Base-by-base conservation (phyloP, 2,888 invertebrate genomes). In the Epicampocera succincta region DNA sequence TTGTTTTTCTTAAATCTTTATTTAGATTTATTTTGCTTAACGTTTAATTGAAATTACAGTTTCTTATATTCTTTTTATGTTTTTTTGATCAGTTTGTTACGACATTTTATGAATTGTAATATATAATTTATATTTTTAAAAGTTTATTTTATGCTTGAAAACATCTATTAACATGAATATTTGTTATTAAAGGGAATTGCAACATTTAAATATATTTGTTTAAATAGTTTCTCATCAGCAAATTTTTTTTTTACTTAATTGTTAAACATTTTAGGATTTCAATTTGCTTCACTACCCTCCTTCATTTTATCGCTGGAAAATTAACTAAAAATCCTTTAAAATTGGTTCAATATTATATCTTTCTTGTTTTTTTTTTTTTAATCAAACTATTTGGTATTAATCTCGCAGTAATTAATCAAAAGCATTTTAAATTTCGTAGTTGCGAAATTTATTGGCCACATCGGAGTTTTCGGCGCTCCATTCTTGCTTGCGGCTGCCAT, bases 361-460 rank as follows among this genome's bases (percentile, higher is more conserved):
- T 75, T 81, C 11, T 52, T 69, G 13, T 44, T 40, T 48, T 65
- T 33, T 42, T 17, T 38, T 40, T 69, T 13, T 48, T 13, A 12
- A 58, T 58, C 60, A 60, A 50, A 17, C 69, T 42, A 50, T 61
- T 76, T 76, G 76, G 76, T 61, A 50, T 58, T 29, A 50, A 44
- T 12, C 3, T 4, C 56, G 29, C 2, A 11, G 38, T 25, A 21
- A 12, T 29, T 9, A 25, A 72, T 40, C 6, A 6, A 42, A 52
- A 12, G 11, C 33, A 4, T 40, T 74, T 79, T 96, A 97, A 90
- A 97, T 97, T 92, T 97, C 97, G 92, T 97, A 97, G 92, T 97
- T 97, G 91, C 96, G 94, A 92, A 96, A 96, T 91, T 96, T 96
- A 91, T 93, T 95, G 92, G 96, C 95, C 87, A 96, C 95, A 89